Base-by-base conservation (phyloP, 2,113 vertebrate species). In the Dinomys branickii region DNA sequence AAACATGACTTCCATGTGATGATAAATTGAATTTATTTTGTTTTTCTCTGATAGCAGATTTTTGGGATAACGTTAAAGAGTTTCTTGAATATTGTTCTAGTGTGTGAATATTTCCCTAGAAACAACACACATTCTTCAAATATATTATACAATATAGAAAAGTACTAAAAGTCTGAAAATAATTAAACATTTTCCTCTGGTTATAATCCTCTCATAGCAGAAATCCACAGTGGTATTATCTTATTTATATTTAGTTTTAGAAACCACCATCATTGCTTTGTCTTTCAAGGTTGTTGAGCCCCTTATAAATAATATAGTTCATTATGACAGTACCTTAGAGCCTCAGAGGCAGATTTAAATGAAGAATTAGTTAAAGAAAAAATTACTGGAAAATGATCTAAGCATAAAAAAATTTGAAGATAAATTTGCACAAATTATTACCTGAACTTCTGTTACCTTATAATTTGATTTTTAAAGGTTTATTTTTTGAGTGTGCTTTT, bases 21-120 rank as follows among this genome's bases (percentile, higher is more conserved):
- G 56, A 94, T 52, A 94, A 82, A 81, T 65, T 77, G n/a, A 94
- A 87, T 95, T 94, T 93, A 85, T 95, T 97, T 97, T 95, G 30
- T 87, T 83, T 13, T 59, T 95, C 20, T 92, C 69, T 88, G 26
- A 93, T 93, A 61, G 24, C 19, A 80, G 93, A 65, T 87, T 78
- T 90, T 44, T 81, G 13, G 16, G 3, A 7, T 82, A 80, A 61
- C 19, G 83, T 94, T 95, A 94, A 97, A 95, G 59, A 87, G 1
- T 89, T 94, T 94, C 41, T 95, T 96, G 22, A 96, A 58, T 94
- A 71, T 82, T 94, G 24, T 80, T 33, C 78, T 94, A 86, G 1
- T 83, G 0, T 58, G 58, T 85, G 26, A 89, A 22, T 95, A 77
- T 92, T 95, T 90, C 69, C 85, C 59, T 52, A 38, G 1, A 84